Evolutionary conservation across 2,113 vertebrate species (phyloP), one percentile per base, ranked within the genome.

Genomic region (Romanogobio albipinnatus): DNA sequence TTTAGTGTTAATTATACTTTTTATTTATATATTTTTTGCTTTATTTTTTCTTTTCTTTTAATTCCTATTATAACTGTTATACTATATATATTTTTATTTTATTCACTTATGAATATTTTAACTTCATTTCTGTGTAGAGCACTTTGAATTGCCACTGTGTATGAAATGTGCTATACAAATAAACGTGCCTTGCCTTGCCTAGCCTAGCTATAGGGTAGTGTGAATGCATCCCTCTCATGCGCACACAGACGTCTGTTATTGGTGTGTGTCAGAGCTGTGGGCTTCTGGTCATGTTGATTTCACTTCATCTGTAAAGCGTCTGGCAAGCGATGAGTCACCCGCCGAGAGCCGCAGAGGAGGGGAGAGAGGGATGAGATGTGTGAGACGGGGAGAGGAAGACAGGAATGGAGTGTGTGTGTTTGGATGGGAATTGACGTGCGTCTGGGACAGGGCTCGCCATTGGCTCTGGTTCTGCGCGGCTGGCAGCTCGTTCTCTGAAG

Each of bases 251-350:
- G 1, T 68, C 66, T 39, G 17, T 70, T 70, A n/a, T 29, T 45
- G 47, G 6, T 56, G 53, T 56, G 53, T 56, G 53, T 56, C 17
- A 56, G 53, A 56, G 29, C 49, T 49, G 36, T 51, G 51, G 24
- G n/a, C 6, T 75, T 10, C 9, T 62, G 29, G 61, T 51, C 82
- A 76, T 33, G 58, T 73, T 29, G 59, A 74, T 83, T 83, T 80
- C 39, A n/a, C 70, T 73, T 45, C 58, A 19, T 39, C 87, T 88
- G 77, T 82, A 89, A 81, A 62, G 87, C 14, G 90, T 91, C 91
- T 88, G 82, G 90, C 90, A 85, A 71, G 71, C 58, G 90, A 93
- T 95, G 94, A 95, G 91, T 95, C 94, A 95, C 89, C 85, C 76
- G 87, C 24, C 3, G 36, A 33, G 66, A 51, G 39, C 11, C 2